Evolutionary conservation across 2,113 vertebrate genomes (phyloP), one percentile per base, ranked within the genome.

Genomic region (Pimephales promelas): DNA sequence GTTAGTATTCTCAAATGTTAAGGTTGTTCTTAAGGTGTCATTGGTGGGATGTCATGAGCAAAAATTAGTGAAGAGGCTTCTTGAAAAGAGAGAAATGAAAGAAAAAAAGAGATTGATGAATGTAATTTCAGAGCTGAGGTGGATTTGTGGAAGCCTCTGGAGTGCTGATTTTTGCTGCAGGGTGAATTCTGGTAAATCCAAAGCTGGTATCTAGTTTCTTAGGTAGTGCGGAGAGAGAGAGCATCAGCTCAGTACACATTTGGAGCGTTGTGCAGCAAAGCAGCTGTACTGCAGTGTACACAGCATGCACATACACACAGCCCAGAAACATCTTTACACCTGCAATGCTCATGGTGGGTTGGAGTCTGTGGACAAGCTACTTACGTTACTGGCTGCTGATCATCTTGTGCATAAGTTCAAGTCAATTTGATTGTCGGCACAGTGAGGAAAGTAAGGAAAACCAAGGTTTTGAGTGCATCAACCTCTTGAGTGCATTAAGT

Each of bases 221-320:
- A 61, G 76, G 47, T 81, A 73, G 54, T 22, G 24, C 14, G 11
- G 79, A 61, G 79, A 28, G 49, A 40, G 52, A 82, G 68, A 77
- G 56, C 22, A 84, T 82, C 83, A 86, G 85, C 83, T 76, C 68
- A 47, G 40, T 81, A 77, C 26, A 79, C 64, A 85, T 91, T 86
- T 90, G n/a, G 81, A 61, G 86, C 87, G 89, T 88, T 89, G 86
- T 90, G 88, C 89, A 91, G 90, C 84, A 45, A 88, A 76, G 89
- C 87, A 92, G 90, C 88, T 88, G 90, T 92, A 90, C 93, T 94
- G 93, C 93, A 94, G 94, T 92, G 91, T 88, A 89, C 78, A 87
- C 71, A 80, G 90, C 85, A 91, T 54, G 49, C 80, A 83, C 76
- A 79, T 31, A 56, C 74, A 20, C 76, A 70, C 47, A 61, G 57